Conservation (phyloP, 2,888 invertebrate genomes). For the Beris chalybata region DNA sequence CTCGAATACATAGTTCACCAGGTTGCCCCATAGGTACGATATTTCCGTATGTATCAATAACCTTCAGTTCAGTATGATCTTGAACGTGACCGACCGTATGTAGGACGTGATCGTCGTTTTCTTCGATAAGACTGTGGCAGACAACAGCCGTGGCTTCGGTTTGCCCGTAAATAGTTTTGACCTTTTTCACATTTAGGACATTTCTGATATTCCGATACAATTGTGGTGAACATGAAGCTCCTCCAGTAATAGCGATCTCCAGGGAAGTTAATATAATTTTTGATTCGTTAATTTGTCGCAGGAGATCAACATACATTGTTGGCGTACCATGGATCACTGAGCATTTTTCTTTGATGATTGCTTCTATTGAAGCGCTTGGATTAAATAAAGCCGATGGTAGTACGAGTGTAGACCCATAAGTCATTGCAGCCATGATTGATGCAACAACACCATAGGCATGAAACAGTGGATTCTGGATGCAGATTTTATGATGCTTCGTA, state of each 20-base stretch:
- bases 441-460: slow-evolving; percentile 78
- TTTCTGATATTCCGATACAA: slow-evolving; percentile 60
- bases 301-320: slow-evolving; percentile 82
- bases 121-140: slow-evolving; percentile 60
- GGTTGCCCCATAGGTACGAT: slow-evolving; percentile 67
- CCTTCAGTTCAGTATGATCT: slow-evolving; percentile 62
- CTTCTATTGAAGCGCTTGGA: slow-evolving; percentile 63
- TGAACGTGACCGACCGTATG: slow-evolving; percentile 61
- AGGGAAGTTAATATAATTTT: slow-evolving; percentile 55
- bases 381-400: slow-evolving; percentile 64
- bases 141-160: slow-evolving; percentile 62
- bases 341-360: slow-evolving; percentile 71
- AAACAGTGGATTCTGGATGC: slow-evolving; percentile 74
- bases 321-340: slow-evolving; percentile 76
- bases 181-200: slow-evolving; percentile 56
- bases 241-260: slow-evolving; percentile 68
- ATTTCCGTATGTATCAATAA: slow-evolving; percentile 64
- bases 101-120: slow-evolving; percentile 54
- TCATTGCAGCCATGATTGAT: slow-evolving; percentile 62
- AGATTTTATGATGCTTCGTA: slow-evolving; percentile 56
- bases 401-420: slow-evolving; percentile 65
- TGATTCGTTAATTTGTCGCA: slow-evolving; percentile 55
- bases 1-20: slow-evolving; percentile 74
- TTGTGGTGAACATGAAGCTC: slow-evolving; percentile 69
- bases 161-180: slow-evolving; percentile 63